Evolutionary conservation across 2,888 invertebrate species (phyloP), one percentile per base, ranked within the genome.

Genomic region (Phorcus lineatus): DNA sequence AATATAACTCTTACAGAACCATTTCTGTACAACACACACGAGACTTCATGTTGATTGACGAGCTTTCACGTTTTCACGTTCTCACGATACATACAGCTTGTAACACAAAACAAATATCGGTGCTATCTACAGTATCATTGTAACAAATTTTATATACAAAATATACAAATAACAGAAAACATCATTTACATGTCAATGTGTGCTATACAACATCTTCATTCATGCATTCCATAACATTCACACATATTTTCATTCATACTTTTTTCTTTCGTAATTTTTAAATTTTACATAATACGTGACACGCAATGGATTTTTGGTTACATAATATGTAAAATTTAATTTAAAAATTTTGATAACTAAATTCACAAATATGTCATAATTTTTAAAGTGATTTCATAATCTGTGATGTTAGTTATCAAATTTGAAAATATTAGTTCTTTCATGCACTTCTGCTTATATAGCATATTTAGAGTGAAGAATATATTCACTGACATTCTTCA

Each of bases 381-480:
- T 47, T 47, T 47, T 47, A 36, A 36, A 36, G 36, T 36, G 36
- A 36, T 36, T 36, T 6, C 36, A 36, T 11, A 47, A 47, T 47
- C 2, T 47, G 47, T 11, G 47, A 47, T 47, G 4, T 47, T 13
- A 47, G 47, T 47, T 47, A 47, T 47, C 13, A 47, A 47, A 11
- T 47, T 47, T 47, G 36, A 36, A 47, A 13, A 47, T 13, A 47
- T 7, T 6, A 36, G 36, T 36, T 6, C 47, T 47, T 13, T 47
- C 47, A 47, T 1, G 7, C 36, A 47, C 47, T 47, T 74, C 55
- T 55, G 76, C 76, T 76, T 76, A 76, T 55, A 76, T 76, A 76
- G 17, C 31, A 24, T 54, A 75, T 75, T 76, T 76, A 76, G 76
- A 76, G 76, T 76, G 76, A 76, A 76, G 24, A 55, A 70, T 36